A percentile compares a stretch with the other conserved stretches of the same genome.
These are phyloP conservation scores for Eulemur rubriventer DNA, from an alignment of 2,797 vertebrate genomes.

Conservation along the genomic window DNA sequence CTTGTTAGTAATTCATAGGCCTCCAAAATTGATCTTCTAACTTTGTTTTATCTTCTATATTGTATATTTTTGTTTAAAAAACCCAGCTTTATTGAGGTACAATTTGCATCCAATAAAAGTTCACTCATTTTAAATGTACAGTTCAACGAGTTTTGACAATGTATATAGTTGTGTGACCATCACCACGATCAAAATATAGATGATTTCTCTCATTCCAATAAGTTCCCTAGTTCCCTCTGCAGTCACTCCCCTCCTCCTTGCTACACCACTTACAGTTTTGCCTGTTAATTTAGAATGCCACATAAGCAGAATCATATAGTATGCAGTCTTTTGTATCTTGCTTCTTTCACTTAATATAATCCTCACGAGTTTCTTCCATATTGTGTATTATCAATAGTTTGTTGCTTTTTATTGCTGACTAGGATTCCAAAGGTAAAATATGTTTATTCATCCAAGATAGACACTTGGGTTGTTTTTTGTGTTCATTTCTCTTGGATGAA, in stretches of 20 bases:
- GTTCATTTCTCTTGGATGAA: slow-evolving; percentile 44
- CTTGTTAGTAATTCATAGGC: not conserved
- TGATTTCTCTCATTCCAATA: not conserved
- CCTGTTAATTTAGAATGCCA: not conserved
- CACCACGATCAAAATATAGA: not conserved
- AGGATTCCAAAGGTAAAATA: not conserved
- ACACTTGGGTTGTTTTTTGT: not conserved
- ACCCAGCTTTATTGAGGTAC: not conserved
- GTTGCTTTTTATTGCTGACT: not conserved
- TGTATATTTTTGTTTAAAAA: not conserved
- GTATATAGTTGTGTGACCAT: not conserved
- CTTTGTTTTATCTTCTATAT: slow-evolving; percentile 7
- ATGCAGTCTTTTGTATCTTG: not conserved
- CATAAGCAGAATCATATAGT: not conserved
- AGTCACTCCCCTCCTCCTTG: not conserved
- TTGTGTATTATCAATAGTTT: not conserved
- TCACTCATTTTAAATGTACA: not conserved
- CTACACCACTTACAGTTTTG: not conserved
- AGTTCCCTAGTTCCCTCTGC: not conserved
- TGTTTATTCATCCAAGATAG: not conserved
- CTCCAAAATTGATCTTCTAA: not conserved
- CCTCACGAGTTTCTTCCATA: not conserved
- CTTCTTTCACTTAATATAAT: not conserved
- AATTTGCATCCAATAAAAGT: not conserved
- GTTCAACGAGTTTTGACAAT: not conserved